Evolutionary conservation across 2,888 invertebrate species (phyloP).

Genomic region (Tipula unca): DNA sequence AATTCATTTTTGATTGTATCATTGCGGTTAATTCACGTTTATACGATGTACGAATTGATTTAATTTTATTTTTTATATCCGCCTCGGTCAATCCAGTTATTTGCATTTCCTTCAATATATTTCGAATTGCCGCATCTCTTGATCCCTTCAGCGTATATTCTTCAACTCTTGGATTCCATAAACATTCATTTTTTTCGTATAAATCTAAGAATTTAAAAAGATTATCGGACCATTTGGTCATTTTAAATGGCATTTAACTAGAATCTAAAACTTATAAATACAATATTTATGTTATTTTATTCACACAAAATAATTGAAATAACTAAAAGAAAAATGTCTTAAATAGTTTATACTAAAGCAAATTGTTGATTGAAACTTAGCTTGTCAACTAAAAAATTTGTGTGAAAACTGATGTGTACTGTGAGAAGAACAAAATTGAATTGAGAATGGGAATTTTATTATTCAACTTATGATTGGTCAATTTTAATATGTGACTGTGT

Average conservation of each 20-base stretch:
- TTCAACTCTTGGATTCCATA: constrained; percentile 34
- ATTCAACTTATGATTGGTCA: not conserved
- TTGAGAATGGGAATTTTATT: not conserved
- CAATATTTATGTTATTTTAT: not conserved
- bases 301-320: not conserved
- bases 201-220: constrained; percentile 33
- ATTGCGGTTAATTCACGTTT: constrained; percentile 35
- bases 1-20: constrained; percentile 29
- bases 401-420: not conserved
- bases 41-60: constrained; percentile 39
- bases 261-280: not conserved
- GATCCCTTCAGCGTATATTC: constrained; percentile 34
- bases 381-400: not conserved
- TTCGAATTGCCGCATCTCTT: constrained; percentile 33
- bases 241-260: constrained; percentile 22
- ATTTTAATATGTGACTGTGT: not conserved
- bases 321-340: not conserved
- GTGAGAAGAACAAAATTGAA: not conserved
- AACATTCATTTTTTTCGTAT: constrained; percentile 34
- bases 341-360: not conserved
- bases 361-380: not conserved
- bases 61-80: constrained; percentile 38
- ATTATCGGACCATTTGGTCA: constrained; percentile 33
- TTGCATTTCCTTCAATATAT: constrained; percentile 33
- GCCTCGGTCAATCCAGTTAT: constrained; percentile 32